Evolutionary conservation across 2,113 vertebrate species (phyloP).

Genomic region (Mastomys natalensis): DNA sequence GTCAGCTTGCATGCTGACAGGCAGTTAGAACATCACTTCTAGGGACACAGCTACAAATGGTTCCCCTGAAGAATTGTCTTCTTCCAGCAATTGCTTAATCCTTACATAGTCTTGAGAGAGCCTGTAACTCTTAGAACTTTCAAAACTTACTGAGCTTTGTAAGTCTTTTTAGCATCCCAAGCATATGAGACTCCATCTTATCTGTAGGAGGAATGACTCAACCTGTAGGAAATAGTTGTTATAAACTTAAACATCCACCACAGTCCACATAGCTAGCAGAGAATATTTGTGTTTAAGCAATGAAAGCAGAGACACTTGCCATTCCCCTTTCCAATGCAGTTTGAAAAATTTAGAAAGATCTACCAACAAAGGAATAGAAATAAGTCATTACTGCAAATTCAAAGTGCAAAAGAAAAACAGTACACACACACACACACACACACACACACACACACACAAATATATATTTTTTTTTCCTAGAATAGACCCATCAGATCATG

Average conservation of each 20-base stretch:
- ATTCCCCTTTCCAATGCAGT: not conserved
- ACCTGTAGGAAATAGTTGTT: not conserved
- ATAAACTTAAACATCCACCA: not conserved
- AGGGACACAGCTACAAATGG: not conserved
- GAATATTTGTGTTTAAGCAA: not conserved
- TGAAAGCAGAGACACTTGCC: not conserved
- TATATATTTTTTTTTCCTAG: not conserved
- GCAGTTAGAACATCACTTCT: not conserved
- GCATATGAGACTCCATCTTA: not conserved
- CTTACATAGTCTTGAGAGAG: not conserved
- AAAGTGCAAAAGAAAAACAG: not conserved
- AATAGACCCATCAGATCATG: not conserved
- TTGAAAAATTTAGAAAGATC: not conserved
- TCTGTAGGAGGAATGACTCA: not conserved
- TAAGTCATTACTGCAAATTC: not conserved
- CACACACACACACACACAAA: not conserved
- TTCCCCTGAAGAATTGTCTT: not conserved
- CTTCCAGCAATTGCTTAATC: not conserved
- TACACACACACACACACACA: not conserved
- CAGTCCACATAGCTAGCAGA: not conserved
- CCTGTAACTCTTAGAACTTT: not conserved
- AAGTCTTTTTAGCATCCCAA: not conserved
- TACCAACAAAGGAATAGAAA: not conserved
- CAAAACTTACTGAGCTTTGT: not conserved
- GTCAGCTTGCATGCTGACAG: not conserved